Evolutionary conservation across 2,888 invertebrate species (phyloP).

Genomic region (Microchrysa polita): DNA sequence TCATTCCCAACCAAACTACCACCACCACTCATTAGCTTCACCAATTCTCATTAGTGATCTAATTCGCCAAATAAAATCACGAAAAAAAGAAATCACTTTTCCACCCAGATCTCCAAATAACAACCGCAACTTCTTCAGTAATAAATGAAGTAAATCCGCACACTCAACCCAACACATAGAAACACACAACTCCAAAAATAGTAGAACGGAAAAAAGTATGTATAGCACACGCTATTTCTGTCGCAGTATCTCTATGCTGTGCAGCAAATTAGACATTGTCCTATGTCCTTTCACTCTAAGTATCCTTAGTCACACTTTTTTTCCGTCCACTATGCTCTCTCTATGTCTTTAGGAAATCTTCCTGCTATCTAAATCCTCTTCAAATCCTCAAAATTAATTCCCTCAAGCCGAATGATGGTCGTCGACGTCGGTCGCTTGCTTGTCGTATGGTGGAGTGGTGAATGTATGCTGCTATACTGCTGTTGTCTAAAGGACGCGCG

Average conservation of each 20-base stretch:
- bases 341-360: background rate
- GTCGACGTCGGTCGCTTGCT: slow-evolving; percentile 7
- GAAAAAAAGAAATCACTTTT: background rate
- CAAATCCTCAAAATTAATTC: slow-evolving; percentile 39
- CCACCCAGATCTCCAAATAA: background rate
- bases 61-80: background rate
- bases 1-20: too few relatives aligned
- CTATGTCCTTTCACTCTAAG: background rate
- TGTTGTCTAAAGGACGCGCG: too few relatives aligned
- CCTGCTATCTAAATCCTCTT: slow-evolving; percentile 30
- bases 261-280: background rate
- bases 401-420: background rate
- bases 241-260: too few relatives aligned
- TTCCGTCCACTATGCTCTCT: too few relatives aligned
- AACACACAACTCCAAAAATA: too few relatives aligned
- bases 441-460: too few relatives aligned
- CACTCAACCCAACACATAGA: too few relatives aligned
- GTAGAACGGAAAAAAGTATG: too few relatives aligned
- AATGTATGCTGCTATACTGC: too few relatives aligned
- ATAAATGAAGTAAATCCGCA: background rate
- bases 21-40: background rate
- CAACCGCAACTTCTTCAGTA: slow-evolving; percentile 2
- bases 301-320: background rate
- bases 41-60: background rate
- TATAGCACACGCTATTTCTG: too few relatives aligned